These are phyloP conservation scores for Alcis repandata DNA, from an alignment of 2,888 invertebrate genomes.

Conservation along the genomic window DNA sequence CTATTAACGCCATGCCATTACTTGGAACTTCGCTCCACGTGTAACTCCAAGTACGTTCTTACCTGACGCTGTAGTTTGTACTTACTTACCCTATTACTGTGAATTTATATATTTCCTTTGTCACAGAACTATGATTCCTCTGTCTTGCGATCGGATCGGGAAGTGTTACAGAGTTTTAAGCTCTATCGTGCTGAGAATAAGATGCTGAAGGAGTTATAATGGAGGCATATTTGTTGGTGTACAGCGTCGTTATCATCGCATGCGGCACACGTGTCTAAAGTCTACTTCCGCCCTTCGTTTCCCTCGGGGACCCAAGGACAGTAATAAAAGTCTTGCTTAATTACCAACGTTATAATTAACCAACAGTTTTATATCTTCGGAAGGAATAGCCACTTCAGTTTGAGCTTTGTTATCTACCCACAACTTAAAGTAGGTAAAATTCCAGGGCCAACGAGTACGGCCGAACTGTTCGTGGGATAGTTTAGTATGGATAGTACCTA, in stretches of 20 bases:
- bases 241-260: slow-evolving; percentile 71
- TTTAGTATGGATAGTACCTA: slow-evolving; percentile 25
- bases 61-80: slow-evolving; percentile 67
- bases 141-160: slow-evolving; percentile 44
- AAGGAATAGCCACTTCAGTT: slow-evolving; percentile 38
- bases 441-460: slow-evolving; percentile 11
- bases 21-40: slow-evolving; percentile 74
- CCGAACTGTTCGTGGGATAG: slow-evolving; percentile 40
- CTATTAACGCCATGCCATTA: slow-evolving; percentile 48
- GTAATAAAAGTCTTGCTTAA: slow-evolving; percentile 75
- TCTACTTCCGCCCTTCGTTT: slow-evolving; percentile 80
- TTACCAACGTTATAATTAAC: slow-evolving; percentile 69
- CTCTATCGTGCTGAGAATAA: slow-evolving; percentile 43
- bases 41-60: slow-evolving; percentile 54
- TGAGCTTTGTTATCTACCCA: slow-evolving; percentile 41
- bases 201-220: slow-evolving; percentile 36
- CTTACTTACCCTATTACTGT: slow-evolving; percentile 61
- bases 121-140: slow-evolving; percentile 56
- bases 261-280: slow-evolving; percentile 76
- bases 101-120: slow-evolving; percentile 65
- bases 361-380: slow-evolving; percentile 57
- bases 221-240: slow-evolving; percentile 49
- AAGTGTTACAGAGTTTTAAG: slow-evolving; percentile 39
- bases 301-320: slow-evolving; percentile 74
- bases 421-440: slow-evolving; percentile 34